Base-by-base conservation (phyloP, 1,140 invertebrate genomes). In the Camponotus pennsylvanicus region DNA sequence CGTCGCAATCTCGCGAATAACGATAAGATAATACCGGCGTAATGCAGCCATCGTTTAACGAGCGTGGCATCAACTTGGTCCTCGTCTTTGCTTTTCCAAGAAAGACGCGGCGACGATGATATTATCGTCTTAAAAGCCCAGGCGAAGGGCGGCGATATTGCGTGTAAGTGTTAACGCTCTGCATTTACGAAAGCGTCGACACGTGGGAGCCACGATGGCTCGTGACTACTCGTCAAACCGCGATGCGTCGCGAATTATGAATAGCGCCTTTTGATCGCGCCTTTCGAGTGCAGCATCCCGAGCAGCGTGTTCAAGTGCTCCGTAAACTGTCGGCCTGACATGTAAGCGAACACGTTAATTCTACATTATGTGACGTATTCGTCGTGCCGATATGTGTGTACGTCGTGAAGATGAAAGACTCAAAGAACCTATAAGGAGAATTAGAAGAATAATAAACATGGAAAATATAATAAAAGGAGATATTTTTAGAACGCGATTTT, bases 181-280 rank as follows among this genome's bases (percentile, higher is more conserved):
- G 42, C 76, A 73, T 89, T 89, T 78, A 84, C 78, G 79, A 82
- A 89, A 87, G 84, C 77, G 27, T 55, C 64, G 15, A 75, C 76
- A 71, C 82, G 57, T 71, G 76, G 61, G n/a, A 66, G 83, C 55
- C 71, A 49, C 57, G 83, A 32, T 73, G 67, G 67, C 52, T 59
- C 21, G 42, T 76, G 34, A 42, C 66, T 49, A 32, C 34, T 63
- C 34, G 76, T 67, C 71, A 78, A 89, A 89, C 78, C 88, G 88
- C 88, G 88, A 83, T 49, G 88, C 84, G 87, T 88, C 70, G 84
- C 90, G 86, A 88, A 92, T 91, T 92, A 92, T 93, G 89, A 93
- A 92, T 92, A 32, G 87, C 89, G 73, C 57, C 85, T 78, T 89
- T 90, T 87, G 86, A 91, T 89, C 83, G 83, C 45, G 77, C 9